Evolutionary conservation across 1,140 invertebrate genomes (phyloP).

Genomic region (Habropoda laboriosa): DNA sequence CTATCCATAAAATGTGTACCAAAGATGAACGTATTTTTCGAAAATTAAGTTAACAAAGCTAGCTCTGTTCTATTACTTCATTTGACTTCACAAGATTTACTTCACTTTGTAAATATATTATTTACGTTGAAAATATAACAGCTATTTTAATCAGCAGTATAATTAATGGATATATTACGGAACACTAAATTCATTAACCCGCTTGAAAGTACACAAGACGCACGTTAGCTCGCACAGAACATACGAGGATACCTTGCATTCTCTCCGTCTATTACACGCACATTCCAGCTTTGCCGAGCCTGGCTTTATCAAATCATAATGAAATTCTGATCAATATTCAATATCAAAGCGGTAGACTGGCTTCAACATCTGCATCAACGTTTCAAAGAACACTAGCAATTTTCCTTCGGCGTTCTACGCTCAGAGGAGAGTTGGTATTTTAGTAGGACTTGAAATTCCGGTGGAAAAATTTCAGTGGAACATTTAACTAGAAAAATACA

Average conservation of each 20-base stretch:
- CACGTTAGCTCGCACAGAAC: neutral
- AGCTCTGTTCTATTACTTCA: neutral
- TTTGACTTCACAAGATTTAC: no score
- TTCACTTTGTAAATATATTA: no score
- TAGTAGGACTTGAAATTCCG: no score
- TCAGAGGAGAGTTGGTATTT: no score
- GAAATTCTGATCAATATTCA: conserved; percentile 17
- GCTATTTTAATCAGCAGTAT: neutral
- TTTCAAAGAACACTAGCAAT: neutral
- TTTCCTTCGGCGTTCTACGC: no score
- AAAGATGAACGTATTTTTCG: neutral
- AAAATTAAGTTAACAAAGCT: neutral
- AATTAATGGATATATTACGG: neutral
- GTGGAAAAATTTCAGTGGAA: no score
- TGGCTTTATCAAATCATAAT: neutral
- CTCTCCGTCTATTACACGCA: neutral
- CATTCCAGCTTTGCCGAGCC: neutral
- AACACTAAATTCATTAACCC: neutral
- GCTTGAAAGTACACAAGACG: neutral
- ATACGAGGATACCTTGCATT: neutral
- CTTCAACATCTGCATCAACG: neutral
- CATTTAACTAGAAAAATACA: no score
- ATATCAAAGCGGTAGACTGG: neutral
- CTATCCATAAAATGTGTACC: neutral
- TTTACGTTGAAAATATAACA: neutral